Evolutionary conservation across 2,888 invertebrate genomes (phyloP).

Genomic region (Leptinotarsa tumamoca): DNA sequence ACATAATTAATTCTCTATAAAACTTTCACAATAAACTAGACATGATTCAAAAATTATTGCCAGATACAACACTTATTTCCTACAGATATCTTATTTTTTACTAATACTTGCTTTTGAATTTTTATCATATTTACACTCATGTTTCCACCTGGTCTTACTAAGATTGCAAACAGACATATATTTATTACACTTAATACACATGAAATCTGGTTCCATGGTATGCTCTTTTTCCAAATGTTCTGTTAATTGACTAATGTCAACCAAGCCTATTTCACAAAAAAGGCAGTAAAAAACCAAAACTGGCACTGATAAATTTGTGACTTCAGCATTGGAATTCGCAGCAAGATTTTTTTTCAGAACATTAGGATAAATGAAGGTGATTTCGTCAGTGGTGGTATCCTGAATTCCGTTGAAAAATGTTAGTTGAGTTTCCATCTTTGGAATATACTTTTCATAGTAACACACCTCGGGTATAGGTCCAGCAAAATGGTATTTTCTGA

Average conservation of each 20-base stretch:
- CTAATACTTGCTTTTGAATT: neutral
- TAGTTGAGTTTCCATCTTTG: conserved; percentile 50
- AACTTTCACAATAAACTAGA: too few relatives aligned
- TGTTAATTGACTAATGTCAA: conserved; percentile 31
- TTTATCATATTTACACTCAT: conserved; percentile 36
- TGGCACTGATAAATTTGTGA: conserved; percentile 12
- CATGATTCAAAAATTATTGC: too few relatives aligned
- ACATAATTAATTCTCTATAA: too few relatives aligned
- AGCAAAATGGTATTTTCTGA: conserved; percentile 10
- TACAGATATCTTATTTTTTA: neutral
- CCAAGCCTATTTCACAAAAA: conserved; percentile 42
- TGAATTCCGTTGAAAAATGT: conserved; percentile 41
- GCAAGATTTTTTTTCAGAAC: conserved; percentile 30
- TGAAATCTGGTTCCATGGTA: conserved; percentile 51
- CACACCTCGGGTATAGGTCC: conserved; percentile 41
- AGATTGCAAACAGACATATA: conserved; percentile 39
- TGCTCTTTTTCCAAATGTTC: conserved; percentile 50
- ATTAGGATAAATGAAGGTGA: conserved; percentile 42
- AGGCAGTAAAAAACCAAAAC: conserved; percentile 43
- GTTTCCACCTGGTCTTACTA: conserved; percentile 47
- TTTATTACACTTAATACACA: conserved; percentile 49
- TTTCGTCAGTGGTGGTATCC: conserved; percentile 29
- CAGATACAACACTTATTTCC: too few relatives aligned
- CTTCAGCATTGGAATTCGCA: neutral
- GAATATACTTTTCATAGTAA: conserved; percentile 51